These are phyloP conservation scores for Falco peregrinus DNA, from an alignment of 2,797 vertebrate species.

Conservation along the genomic window DNA sequence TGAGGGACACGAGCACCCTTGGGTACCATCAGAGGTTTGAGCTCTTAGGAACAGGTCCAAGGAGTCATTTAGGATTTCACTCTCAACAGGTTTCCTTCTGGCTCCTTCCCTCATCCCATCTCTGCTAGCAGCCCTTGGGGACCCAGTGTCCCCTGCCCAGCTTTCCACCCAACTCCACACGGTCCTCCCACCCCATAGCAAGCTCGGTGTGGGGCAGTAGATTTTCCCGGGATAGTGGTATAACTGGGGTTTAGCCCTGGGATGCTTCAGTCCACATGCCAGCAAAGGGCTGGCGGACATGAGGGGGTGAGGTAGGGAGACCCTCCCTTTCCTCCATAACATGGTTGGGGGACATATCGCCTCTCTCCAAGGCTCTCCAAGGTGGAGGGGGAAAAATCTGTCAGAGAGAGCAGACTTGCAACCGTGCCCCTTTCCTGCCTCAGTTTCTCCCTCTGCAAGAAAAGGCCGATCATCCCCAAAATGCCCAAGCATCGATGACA, in stretches of 20 bases:
- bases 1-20: fast-evolving
- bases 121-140: neutral
- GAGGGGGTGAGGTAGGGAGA: too few relatives aligned
- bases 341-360: fast-evolving
- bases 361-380: neutral
- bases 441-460: neutral
- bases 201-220: fast-evolving
- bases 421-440: neutral
- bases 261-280: fast-evolving
- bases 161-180: fast-evolving
- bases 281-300: neutral
- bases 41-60: fast-evolving
- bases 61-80: neutral
- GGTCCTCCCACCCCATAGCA: fast-evolving
- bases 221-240: fast-evolving
- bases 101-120: neutral
- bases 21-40: neutral
- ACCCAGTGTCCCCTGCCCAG: neutral
- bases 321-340: neutral
- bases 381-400: neutral
- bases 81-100: neutral
- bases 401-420: neutral
- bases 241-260: fast-evolving
- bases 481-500: fast-evolving
- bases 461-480: neutral